Evolutionary conservation across 2,797 vertebrate genomes (phyloP), one percentile per base, ranked within the genome.

Genomic region (Dicrostonyx torquatus): DNA sequence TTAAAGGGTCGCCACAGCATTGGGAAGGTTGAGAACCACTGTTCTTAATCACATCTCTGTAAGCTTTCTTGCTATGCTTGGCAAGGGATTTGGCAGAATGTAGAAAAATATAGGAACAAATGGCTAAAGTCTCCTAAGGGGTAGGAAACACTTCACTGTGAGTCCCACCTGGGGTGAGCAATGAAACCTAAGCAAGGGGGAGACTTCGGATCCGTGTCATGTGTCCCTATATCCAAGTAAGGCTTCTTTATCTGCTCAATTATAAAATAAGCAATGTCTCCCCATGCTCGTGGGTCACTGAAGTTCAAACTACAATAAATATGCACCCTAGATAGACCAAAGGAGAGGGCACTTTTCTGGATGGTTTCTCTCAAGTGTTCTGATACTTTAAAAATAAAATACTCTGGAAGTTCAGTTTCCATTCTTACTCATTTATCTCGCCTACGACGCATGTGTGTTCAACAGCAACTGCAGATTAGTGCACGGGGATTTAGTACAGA

Each of bases 401-500:
- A 24, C 11, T 77, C 8, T 29, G 11, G 68, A 55, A 55, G 4
- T 26, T 90, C 58, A 31, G 64, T 70, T 50, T 50, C 64, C 55
- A 66, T 85, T 73, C 13, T 92, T 96, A 48, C 31, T 87, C 29
- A 34, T 64, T 45, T 91, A 64, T 17, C 6, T 12, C 80, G 9
- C n/a, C 62, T 3, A 48, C 24, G 86, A 4, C 64, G 26, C 2
- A 8, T 34, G 45, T 75, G 82, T 92, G 22, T 50, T 78, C 64
- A 97, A 48, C 26, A 83, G 13, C n/a, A 76, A 85, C 22, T 40
- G 5, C 43, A 13, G 45, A 9, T 82, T 43, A 66, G 4, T 64
- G 4, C n/a, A 87, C 91, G 6, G 26, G 37, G n/a, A 43, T 92
- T 95, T 37, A 64, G 66, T 79, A 72, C 82, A 72, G 79, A 91